These are phyloP conservation scores for Hemithea aestivaria DNA, from an alignment of 2,888 invertebrate genomes.

Conservation along the genomic window DNA sequence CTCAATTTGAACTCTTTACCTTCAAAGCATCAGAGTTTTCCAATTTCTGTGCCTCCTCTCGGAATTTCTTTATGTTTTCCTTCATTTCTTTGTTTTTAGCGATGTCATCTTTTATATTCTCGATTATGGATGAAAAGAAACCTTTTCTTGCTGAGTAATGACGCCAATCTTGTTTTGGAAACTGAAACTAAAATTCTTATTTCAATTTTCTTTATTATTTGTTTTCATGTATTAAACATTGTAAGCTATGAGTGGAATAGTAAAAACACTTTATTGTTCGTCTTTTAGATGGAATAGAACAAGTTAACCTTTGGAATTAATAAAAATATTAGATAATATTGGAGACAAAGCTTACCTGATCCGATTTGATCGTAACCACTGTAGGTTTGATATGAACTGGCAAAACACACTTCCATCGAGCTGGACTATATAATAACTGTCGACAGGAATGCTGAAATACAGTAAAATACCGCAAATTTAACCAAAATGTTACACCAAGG, in stretches of 20 bases:
- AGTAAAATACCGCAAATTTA: conserved; percentile 27
- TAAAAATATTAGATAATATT: too few species aligned
- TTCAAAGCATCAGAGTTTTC: conserved; percentile 98
- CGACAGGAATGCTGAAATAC: conserved; percentile 69
- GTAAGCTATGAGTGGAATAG: too few species aligned
- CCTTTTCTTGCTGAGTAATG: conserved; percentile 75
- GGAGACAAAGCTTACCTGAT: too few species aligned
- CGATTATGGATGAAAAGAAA: conserved; percentile 92
- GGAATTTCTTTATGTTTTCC: conserved; percentile 95
- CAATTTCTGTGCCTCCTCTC: conserved; percentile 96
- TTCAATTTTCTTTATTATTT: conserved; percentile 1
- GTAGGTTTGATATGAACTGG: conserved; percentile 59
- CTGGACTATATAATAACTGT: conserved; percentile 64
- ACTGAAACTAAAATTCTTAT: conserved; percentile 33
- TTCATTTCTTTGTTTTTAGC: conserved; percentile 99
- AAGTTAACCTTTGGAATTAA: too few species aligned
- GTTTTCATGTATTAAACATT: conserved; percentile 26
- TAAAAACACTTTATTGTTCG: too few species aligned
- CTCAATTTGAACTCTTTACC: too few species aligned
- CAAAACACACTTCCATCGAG: conserved; percentile 67
- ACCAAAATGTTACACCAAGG: conserved; percentile 34
- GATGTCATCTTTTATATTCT: conserved; percentile 96
- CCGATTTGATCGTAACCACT: conserved; percentile 47
- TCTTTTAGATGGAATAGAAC: too few species aligned
- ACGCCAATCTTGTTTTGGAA: conserved; percentile 58